Evolutionary conservation across 2,113 vertebrate species (phyloP).

Genomic region (Tor tambroides): DNA sequence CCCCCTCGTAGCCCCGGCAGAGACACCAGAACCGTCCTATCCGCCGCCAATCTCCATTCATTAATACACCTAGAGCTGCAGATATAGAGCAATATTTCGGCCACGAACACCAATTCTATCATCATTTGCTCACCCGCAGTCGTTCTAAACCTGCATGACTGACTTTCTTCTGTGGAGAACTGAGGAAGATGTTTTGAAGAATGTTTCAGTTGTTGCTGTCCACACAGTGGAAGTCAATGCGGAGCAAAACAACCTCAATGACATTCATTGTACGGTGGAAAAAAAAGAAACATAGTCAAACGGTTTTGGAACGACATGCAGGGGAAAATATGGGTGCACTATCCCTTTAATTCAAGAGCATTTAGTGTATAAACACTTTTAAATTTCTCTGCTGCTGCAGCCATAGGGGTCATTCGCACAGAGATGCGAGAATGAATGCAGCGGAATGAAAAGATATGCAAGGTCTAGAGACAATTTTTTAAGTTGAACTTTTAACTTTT

Average conservation of each 20-base stretch:
- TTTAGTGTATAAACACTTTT: background rate
- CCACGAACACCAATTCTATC: background rate
- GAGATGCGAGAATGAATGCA: background rate
- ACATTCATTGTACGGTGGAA: too few relatives aligned
- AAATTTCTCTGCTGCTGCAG: background rate
- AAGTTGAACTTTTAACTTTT: background rate
- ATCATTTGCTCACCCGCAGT: background rate
- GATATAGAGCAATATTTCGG: background rate
- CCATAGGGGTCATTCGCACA: background rate
- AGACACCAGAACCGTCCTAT: constrained; percentile 14
- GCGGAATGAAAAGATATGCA: background rate
- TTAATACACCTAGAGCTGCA: constrained; percentile 46
- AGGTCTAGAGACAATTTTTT: background rate
- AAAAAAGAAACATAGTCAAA: background rate
- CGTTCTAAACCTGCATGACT: background rate
- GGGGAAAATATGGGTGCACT: background rate
- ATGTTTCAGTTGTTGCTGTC: background rate
- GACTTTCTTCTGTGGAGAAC: background rate
- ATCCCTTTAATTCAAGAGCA: background rate
- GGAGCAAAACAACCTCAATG: background rate
- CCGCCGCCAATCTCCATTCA: constrained; percentile 58
- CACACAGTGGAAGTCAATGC: background rate
- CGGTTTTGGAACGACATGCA: background rate
- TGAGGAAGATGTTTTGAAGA: background rate
- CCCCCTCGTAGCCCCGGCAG: constrained; percentile 41